A percentile compares a stretch with the other conserved stretches of the same genome.
phyloP scores from a whole-genome alignment of 2,113 vertebrate genomes.

The Pomatostomus ruficeps region DNA sequence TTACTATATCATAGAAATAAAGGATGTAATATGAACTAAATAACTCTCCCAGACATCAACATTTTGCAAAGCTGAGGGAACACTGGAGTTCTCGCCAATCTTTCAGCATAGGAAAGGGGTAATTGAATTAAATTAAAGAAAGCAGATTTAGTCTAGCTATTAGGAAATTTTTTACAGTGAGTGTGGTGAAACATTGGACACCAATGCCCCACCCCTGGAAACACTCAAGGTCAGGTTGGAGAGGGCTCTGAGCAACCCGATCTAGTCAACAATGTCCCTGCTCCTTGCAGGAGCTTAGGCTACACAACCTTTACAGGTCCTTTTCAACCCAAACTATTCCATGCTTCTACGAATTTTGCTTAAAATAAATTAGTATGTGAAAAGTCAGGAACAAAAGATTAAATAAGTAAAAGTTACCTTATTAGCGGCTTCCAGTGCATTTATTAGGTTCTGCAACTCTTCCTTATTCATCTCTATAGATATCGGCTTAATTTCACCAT shows the following conservation, averaged over 20 bases:
- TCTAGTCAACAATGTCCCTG: background rate
- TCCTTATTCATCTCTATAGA: conserved; percentile 92
- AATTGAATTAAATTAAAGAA: background rate
- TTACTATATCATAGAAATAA: background rate
- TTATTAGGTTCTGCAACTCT: conserved; percentile 86
- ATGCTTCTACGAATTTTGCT: rapidly evolving
- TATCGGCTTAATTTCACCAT: conserved; percentile 73
- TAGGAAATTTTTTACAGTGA: background rate
- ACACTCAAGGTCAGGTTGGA: background rate
- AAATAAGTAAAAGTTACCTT: conserved; percentile 76
- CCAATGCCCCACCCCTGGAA: background rate
- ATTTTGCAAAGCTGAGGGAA: background rate
- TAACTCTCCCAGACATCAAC: background rate
- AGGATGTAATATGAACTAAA: background rate
- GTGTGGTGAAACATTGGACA: background rate
- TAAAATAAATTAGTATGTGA: background rate
- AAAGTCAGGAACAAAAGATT: background rate
- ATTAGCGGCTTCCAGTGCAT: conserved; percentile 87
- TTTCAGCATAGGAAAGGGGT: background rate
- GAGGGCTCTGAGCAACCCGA: background rate
- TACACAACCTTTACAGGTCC: background rate
- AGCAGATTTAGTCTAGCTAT: background rate
- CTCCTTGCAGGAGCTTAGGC: background rate
- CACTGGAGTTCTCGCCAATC: background rate
- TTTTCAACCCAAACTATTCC: background rate